These are phyloP conservation scores for Thecophora atra DNA, from an alignment of 2,888 invertebrate genomes.

Conservation along the genomic window DNA sequence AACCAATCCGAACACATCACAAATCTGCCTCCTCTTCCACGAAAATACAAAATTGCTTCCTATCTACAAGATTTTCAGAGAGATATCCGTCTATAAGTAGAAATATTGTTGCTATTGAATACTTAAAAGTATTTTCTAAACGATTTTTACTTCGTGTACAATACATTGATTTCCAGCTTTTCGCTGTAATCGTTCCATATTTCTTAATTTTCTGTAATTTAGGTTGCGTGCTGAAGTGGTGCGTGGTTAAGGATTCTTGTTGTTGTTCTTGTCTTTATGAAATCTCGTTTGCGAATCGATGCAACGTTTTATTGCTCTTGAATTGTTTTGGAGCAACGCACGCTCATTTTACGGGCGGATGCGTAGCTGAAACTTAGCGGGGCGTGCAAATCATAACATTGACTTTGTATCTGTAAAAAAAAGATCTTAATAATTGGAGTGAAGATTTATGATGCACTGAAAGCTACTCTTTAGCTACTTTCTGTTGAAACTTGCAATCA, in stretches of 20 bases:
- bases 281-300: not conserved
- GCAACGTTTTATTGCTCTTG: not conserved
- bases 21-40: not conserved
- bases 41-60: not conserved
- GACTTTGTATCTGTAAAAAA: too few relatives aligned
- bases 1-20: not conserved
- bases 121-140: too few relatives aligned
- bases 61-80: not conserved
- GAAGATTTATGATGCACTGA: too few relatives aligned
- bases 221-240: conserved; percentile 6
- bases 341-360: not conserved
- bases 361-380: too few relatives aligned
- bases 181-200: not conserved
- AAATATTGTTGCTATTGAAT: not conserved
- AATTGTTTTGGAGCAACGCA: not conserved
- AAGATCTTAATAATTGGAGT: too few relatives aligned
- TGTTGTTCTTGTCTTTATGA: not conserved
- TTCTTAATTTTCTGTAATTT: conserved; percentile 2
- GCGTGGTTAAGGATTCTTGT: not conserved
- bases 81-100: conserved; percentile 26
- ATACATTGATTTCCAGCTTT: not conserved
- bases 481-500: conserved; percentile 12
- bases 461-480: not conserved
- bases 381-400: too few relatives aligned
- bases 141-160: not conserved